phyloP scores from a whole-genome alignment of 2,797 vertebrate species.

The Gambusia yucatana region DNA sequence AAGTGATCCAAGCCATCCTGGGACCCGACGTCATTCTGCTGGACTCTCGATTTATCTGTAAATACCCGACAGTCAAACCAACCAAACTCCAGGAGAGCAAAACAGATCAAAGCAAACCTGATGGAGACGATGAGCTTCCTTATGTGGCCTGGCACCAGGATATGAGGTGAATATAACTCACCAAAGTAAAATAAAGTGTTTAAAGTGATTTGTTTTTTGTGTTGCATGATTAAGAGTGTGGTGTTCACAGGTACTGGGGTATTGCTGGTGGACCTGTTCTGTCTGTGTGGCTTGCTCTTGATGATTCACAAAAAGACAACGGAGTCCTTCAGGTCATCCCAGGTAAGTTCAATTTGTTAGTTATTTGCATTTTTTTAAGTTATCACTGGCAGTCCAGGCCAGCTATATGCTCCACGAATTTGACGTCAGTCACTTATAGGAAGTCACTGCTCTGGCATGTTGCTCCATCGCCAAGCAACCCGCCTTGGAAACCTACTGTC shows the following conservation, averaged over 20 bases:
- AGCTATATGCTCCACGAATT: not conserved
- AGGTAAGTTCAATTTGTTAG: constrained; percentile 63
- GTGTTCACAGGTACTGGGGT: constrained; percentile 81
- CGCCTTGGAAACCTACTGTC: constrained; percentile 82
- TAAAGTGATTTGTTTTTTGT: constrained; percentile 1
- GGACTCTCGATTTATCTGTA: constrained; percentile 87
- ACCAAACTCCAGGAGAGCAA: not conserved
- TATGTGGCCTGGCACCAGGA: constrained; percentile 88
- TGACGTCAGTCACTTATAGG: constrained; percentile 53
- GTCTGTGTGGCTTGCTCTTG: constrained; percentile 84
- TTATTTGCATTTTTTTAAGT: not conserved
- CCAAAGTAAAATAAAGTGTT: not conserved
- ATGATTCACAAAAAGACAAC: constrained; percentile 81
- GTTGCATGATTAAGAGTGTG: constrained; percentile 11
- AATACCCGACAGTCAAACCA: constrained; percentile 74
- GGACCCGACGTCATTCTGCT: constrained; percentile 82
- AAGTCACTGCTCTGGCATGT: constrained; percentile 77
- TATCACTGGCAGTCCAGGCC: not conserved
- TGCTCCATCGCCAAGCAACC: constrained; percentile 72
- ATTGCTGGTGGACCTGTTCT: constrained; percentile 82
- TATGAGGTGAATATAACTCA: constrained; percentile 72
- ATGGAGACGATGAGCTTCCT: constrained; percentile 43
- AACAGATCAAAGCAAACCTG: constrained; percentile 5
- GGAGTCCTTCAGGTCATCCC: constrained; percentile 84
- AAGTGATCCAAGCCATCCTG: constrained; percentile 69